Conservation (phyloP, 2,888 invertebrate genomes). For the Lasioglossum malachurum region DNA sequence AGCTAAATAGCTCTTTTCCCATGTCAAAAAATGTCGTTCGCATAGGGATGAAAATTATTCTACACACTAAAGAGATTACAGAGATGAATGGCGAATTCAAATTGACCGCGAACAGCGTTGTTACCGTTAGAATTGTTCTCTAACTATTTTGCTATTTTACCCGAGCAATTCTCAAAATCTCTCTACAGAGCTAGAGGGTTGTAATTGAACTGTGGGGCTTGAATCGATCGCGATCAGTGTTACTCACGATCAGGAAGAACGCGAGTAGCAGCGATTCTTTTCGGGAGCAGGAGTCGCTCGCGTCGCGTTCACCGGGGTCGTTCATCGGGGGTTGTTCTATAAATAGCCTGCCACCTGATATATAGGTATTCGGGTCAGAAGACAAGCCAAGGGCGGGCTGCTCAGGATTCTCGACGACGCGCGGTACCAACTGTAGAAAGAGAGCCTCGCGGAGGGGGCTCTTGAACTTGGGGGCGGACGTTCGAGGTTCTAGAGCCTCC, state of each 20-base stretch:
- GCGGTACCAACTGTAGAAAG: conserved; percentile 33
- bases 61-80: too few relatives aligned
- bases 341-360: conserved; percentile 74
- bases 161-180: not conserved
- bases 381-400: conserved; percentile 76
- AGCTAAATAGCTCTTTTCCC: too few relatives aligned
- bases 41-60: too few relatives aligned
- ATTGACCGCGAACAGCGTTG: not conserved
- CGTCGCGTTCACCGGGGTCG: conserved; percentile 68
- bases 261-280: conserved; percentile 33
- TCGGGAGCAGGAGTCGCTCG: conserved; percentile 56
- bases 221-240: not conserved
- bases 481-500: not conserved
- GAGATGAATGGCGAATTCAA: too few relatives aligned
- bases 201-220: not conserved
- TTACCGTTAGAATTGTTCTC: not conserved
- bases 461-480: not conserved
- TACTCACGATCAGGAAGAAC: not conserved
- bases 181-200: not conserved
- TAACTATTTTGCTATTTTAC: too few relatives aligned
- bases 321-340: conserved; percentile 79
- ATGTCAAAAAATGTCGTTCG: too few relatives aligned
- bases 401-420: conserved; percentile 55
- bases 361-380: conserved; percentile 80
- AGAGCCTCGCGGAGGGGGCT: not conserved